These are phyloP conservation scores for Noctua pronuba DNA, from an alignment of 2,888 invertebrate genomes.

Conservation along the genomic window DNA sequence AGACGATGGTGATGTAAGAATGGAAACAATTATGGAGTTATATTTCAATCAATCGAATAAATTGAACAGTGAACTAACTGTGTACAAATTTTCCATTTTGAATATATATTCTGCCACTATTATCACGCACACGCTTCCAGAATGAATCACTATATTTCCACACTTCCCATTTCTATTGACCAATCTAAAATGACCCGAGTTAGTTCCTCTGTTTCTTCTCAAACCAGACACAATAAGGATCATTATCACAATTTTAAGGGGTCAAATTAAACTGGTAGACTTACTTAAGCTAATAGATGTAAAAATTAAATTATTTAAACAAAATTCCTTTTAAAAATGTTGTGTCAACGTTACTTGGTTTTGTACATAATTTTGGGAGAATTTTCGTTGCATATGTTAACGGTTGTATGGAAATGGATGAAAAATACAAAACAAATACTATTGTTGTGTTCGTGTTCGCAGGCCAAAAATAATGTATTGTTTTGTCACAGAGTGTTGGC, in stretches of 20 bases:
- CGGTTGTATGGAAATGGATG: background rate
- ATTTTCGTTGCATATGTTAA: background rate
- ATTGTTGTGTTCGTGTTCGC: background rate
- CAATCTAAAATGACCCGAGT: slow-evolving; percentile 19
- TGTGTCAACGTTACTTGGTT: slow-evolving; percentile 8
- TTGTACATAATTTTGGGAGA: background rate
- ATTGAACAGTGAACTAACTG: background rate
- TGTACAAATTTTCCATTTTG: background rate
- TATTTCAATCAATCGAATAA: background rate
- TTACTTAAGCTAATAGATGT: slow-evolving; percentile 22
- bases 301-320: slow-evolving; percentile 32
- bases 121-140: background rate
- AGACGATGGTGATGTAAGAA: background rate
- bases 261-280: background rate
- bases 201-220: slow-evolving; percentile 9
- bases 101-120: background rate
- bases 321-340: slow-evolving; percentile 11
- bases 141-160: slow-evolving; percentile 39
- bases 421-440: background rate
- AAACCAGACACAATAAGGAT: background rate
- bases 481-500: background rate
- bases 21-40: background rate
- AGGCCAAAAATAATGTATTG: background rate
- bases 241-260: slow-evolving; percentile 9
- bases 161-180: slow-evolving; percentile 35